phyloP scores from a whole-genome alignment of 2,888 invertebrate species.

The Pyrrhia umbra region DNA sequence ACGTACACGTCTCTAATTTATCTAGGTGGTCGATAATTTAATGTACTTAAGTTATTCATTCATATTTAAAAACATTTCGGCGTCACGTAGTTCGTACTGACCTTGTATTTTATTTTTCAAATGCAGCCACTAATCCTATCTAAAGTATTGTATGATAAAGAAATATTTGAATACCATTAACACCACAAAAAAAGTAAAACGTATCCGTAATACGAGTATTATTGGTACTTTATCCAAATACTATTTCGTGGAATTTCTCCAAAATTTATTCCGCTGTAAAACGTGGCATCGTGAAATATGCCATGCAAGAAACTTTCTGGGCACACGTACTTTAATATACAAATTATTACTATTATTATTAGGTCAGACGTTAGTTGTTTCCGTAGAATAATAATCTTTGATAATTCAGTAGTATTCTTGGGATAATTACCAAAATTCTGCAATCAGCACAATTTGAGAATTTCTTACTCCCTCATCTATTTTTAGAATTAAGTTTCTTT shows the following conservation, averaged over 20 bases:
- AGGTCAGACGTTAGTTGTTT: slow-evolving; percentile 24
- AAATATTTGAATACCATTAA: background rate
- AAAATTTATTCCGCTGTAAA: slow-evolving; percentile 51
- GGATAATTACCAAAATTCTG: no score
- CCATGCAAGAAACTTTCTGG: slow-evolving; percentile 32
- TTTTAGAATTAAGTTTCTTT: no score
- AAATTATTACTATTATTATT: no score
- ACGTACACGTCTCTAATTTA: no score
- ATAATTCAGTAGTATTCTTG: background rate
- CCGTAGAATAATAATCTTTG: slow-evolving; percentile 23
- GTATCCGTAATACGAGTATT: slow-evolving; percentile 38
- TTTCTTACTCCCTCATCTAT: no score
- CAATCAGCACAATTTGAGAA: no score
- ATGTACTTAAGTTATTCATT: no score
- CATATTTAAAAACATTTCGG: no score
- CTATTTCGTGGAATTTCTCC: slow-evolving; percentile 41
- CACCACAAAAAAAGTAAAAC: slow-evolving; percentile 21
- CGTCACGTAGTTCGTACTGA: no score
- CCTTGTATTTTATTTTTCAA: no score
- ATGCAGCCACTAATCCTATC: no score
- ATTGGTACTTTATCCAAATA: slow-evolving; percentile 21
- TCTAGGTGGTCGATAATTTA: no score
- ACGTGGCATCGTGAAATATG: slow-evolving; percentile 42
- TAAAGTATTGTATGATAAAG: background rate
- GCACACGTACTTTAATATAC: slow-evolving; percentile 22